A percentile compares a stretch with the other conserved stretches of the same genome.
phyloP scores from a whole-genome alignment of 2,888 invertebrate species.

The Sarcophaga carnaria region DNA sequence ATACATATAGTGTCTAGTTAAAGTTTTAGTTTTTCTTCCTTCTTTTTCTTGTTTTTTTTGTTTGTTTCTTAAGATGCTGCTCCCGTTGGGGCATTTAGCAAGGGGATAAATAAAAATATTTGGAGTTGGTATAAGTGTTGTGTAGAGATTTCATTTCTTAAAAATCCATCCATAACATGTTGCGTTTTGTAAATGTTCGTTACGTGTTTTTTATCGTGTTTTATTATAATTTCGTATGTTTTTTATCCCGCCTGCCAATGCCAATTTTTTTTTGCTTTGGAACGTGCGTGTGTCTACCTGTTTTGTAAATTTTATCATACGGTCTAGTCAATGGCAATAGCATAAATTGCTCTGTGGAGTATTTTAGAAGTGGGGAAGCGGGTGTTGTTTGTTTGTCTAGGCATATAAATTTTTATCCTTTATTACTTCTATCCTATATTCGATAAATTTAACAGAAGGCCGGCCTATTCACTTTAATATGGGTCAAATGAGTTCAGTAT shows the following conservation, averaged over 20 bases:
- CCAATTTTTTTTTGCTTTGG: not conserved
- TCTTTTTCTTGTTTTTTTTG: too few species aligned
- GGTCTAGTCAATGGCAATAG: constrained; percentile 29
- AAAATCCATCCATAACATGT: constrained; percentile 42
- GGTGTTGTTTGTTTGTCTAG: not conserved
- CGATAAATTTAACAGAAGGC: not conserved
- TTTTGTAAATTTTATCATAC: not conserved
- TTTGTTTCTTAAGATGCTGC: not conserved
- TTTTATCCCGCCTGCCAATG: not conserved
- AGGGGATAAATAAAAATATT: too few species aligned
- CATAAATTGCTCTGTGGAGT: not conserved
- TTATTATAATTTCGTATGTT: constrained; percentile 34
- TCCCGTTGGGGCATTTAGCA: too few species aligned
- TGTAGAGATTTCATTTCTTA: constrained; percentile 17
- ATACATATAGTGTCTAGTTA: too few species aligned
- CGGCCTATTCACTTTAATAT: constrained; percentile 5
- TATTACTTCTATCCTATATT: not conserved
- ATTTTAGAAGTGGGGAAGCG: not conserved
- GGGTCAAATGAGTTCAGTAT: not conserved
- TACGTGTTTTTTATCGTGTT: constrained; percentile 40
- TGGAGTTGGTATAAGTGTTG: not conserved
- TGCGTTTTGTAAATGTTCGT: constrained; percentile 44
- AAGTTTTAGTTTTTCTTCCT: too few species aligned
- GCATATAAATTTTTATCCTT: constrained; percentile 22
- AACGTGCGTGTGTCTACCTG: too few species aligned